phyloP scores from a whole-genome alignment of 2,888 invertebrate genomes.

The Tetramorium bicarinatum region DNA sequence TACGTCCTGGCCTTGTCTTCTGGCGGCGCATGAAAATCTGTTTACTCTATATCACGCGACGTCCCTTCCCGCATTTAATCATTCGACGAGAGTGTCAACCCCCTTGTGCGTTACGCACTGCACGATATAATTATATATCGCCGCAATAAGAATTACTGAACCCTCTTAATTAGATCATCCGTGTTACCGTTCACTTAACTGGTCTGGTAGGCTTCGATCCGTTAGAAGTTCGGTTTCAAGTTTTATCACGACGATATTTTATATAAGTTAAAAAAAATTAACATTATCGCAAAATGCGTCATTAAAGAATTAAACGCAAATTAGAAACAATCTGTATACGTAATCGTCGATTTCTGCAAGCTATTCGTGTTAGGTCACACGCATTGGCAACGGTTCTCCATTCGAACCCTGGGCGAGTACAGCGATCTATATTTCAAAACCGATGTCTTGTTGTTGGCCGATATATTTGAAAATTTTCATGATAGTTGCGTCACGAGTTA shows the following conservation, averaged over 20 bases:
- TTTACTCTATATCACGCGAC: conserved; percentile 68
- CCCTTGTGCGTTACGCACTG: conserved; percentile 53
- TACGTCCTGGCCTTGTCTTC: conserved; percentile 55
- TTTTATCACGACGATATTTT: background rate
- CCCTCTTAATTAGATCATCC: background rate
- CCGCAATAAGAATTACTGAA: conserved; percentile 4
- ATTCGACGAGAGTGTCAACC: conserved; percentile 63
- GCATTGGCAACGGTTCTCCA: too few species aligned
- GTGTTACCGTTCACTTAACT: background rate
- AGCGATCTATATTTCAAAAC: too few species aligned
- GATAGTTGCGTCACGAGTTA: too few species aligned
- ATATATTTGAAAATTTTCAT: too few species aligned
- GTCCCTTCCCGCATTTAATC: conserved; percentile 72
- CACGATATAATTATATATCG: background rate
- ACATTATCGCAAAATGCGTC: background rate
- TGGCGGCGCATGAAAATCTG: conserved; percentile 72
- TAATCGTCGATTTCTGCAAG: background rate
- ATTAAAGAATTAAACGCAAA: background rate
- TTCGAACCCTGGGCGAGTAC: too few species aligned
- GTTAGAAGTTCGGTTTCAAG: background rate
- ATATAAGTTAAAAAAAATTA: background rate
- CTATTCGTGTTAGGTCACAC: background rate
- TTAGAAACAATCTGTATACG: background rate
- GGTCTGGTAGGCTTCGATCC: too few species aligned
- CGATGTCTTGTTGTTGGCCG: too few species aligned